These are phyloP conservation scores for Cynaeus angustus DNA, from an alignment of 2,888 invertebrate species.

Conservation along the genomic window DNA sequence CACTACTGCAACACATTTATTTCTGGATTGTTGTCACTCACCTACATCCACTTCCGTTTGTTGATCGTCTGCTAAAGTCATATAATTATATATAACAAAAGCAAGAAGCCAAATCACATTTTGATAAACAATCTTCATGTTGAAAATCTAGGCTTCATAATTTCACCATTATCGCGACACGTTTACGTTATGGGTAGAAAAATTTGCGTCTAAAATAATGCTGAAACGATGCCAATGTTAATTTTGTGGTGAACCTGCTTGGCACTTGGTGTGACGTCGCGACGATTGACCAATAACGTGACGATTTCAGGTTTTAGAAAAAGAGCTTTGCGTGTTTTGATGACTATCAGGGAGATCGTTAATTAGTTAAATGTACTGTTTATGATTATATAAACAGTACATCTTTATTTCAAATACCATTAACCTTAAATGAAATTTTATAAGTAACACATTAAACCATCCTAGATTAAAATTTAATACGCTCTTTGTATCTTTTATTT, in stretches of 20 bases:
- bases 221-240: slow-evolving; percentile 39
- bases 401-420: no score
- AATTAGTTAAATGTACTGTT: no score
- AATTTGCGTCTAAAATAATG: slow-evolving; percentile 31
- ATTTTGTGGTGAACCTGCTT: slow-evolving; percentile 32
- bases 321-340: background rate
- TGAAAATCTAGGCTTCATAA: slow-evolving; percentile 6
- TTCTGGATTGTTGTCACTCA: slow-evolving; percentile 14
- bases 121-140: slow-evolving; percentile 31
- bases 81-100: slow-evolving; percentile 20
- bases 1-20: background rate
- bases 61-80: slow-evolving; percentile 10
- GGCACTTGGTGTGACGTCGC: slow-evolving; percentile 12
- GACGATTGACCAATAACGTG: slow-evolving; percentile 1
- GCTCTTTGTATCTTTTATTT: no score
- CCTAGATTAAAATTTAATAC: no score
- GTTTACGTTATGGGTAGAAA: slow-evolving; percentile 13
- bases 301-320: background rate
- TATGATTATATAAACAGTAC: no score
- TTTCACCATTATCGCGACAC: slow-evolving; percentile 13
- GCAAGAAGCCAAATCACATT: slow-evolving; percentile 22
- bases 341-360: background rate
- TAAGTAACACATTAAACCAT: no score
- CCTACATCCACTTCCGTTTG: background rate
- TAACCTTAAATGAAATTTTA: no score